Base-by-base conservation (phyloP, 1,140 invertebrate species). In the Galendromus occidentalis region DNA sequence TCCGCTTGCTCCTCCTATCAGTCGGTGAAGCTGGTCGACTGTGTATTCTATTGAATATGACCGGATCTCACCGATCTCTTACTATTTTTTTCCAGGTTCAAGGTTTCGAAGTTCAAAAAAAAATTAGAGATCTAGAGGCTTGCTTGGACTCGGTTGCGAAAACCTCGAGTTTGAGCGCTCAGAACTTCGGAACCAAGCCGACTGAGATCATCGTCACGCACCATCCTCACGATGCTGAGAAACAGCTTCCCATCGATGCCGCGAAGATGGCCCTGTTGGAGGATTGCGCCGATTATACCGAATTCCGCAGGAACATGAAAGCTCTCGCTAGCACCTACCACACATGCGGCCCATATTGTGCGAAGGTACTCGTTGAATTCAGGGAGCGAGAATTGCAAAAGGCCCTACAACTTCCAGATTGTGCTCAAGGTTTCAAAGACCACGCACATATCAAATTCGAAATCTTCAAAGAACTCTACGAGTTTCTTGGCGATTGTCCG, bases 91-190 rank as follows among this genome's bases (percentile, higher is more conserved):
- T 39, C 4, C 4, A 39, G 33, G 33, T 39, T 4, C 33, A 4
- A 9, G 33, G 33, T 9, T 9, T 4, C 33, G 9, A 6, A 6
- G 63, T 91, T 28, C 81, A 83, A 73, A 79, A 79, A 64, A 83
- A 86, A 73, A 80, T 90, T 64, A 78, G 76, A 68, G 74, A 77
- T 12, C 75, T 95, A 59, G 90, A 96, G 75, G 78, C 74, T 1
- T 85, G 82, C 2, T 84, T 85, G 72, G 80, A 82, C 51, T 77
- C 82, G 2, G 76, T 78, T 69, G 84, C 84, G 20, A 85, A 87
- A 75, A 86, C 85, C 44, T 83, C 84, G 29, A 85, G 82, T 75
- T 84, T 90, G 73, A 83, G 88, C 68, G 81, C 87, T 41, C 81
- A 87, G 41, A 14, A 22, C 5, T 85, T 79, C 71, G 71, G 74